phyloP scores from a whole-genome alignment of 2,888 invertebrate species.

The Trilocha varians region DNA sequence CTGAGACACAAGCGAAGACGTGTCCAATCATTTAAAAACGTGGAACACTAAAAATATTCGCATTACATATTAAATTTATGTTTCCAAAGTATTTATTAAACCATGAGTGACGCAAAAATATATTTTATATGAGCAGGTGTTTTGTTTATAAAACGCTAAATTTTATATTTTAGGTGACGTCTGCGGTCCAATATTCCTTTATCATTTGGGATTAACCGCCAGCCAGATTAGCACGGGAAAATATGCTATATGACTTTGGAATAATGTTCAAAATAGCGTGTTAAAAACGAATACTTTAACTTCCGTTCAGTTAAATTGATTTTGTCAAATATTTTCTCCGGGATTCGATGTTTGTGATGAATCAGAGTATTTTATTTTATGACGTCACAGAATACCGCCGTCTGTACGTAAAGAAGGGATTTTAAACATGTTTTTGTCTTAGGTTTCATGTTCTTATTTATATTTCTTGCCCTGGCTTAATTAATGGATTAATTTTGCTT shows the following conservation, averaged over 20 bases:
- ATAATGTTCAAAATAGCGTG: background rate
- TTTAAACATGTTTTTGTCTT: too few species aligned
- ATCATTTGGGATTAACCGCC: background rate
- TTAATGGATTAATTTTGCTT: too few species aligned
- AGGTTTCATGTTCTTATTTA: too few species aligned
- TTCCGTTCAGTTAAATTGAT: background rate
- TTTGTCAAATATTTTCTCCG: background rate
- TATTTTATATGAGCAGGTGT: conserved; percentile 20
- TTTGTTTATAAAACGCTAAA: conserved; percentile 1
- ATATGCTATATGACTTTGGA: background rate
- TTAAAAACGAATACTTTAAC: background rate
- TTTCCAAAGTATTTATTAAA: conserved; percentile 7
- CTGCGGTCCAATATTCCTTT: background rate
- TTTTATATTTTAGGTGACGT: background rate
- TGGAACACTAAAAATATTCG: background rate
- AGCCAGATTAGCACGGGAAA: background rate
- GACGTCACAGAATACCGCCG: too few species aligned
- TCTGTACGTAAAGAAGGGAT: too few species aligned
- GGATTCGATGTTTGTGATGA: background rate
- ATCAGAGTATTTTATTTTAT: background rate
- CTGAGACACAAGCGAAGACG: background rate
- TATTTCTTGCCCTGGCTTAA: too few species aligned
- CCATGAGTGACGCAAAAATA: conserved; percentile 15
- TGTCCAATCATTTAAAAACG: background rate
- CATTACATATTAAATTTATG: conserved; percentile 8